Percentiles rank a stretch among this genome's conserved stretches.
These are phyloP conservation scores for Clarias pachynema DNA, from an alignment of 2,797 vertebrate genomes.

Conservation along the genomic window DNA sequence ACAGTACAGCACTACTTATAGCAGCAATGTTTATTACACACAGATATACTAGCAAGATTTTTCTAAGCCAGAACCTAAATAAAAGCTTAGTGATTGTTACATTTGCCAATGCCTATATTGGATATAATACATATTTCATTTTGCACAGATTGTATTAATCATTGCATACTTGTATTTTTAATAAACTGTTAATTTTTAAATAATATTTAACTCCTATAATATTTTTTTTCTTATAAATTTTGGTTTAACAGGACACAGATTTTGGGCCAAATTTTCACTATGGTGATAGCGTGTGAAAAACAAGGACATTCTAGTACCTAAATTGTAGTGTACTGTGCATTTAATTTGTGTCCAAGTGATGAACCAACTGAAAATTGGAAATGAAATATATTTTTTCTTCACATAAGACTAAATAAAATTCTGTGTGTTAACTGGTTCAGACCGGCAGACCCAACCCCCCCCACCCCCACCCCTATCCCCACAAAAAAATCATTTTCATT, in stretches of 20 bases:
- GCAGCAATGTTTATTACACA: constrained; percentile 24
- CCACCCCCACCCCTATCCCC: too few species aligned
- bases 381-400: background rate
- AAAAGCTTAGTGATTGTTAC: constrained; percentile 9
- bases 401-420: constrained; percentile 9
- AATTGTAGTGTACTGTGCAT: background rate
- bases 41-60: background rate
- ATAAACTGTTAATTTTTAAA: background rate
- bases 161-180: constrained; percentile 20
- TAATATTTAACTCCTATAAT: background rate
- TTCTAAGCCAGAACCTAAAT: constrained; percentile 6
- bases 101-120: constrained; percentile 10
- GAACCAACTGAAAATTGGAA: background rate
- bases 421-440: background rate
- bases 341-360: background rate
- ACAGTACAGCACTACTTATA: constrained; percentile 16
- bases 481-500: background rate
- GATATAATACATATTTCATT: constrained; percentile 17
- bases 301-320: background rate
- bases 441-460: background rate
- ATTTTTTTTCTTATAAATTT: background rate
- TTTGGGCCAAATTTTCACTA: background rate
- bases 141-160: constrained; percentile 24
- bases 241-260: background rate
- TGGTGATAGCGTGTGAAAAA: background rate